Evolutionary conservation across 2,113 vertebrate species (phyloP).

Genomic region (Paedocypris sp.): DNA sequence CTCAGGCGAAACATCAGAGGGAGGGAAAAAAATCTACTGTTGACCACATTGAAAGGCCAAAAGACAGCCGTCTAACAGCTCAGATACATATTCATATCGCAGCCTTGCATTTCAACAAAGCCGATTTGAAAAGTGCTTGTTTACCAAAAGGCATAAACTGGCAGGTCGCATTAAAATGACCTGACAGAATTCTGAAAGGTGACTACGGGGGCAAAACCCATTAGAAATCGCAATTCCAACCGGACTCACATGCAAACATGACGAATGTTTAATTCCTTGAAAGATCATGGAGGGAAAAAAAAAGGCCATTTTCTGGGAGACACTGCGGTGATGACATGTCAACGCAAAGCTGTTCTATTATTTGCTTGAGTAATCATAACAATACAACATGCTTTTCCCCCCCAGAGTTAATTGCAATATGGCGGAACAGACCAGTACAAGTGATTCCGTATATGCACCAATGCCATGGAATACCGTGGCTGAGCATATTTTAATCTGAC

Average conservation of each 20-base stretch:
- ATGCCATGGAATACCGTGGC: background rate
- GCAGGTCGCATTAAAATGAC: conserved; percentile 26
- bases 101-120: conserved; percentile 25
- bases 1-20: conserved; percentile 29
- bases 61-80: conserved; percentile 4
- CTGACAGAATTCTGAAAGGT: conserved; percentile 28
- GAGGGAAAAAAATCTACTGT: conserved; percentile 22
- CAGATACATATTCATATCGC: conserved; percentile 21
- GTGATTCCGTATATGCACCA: conserved; percentile 16
- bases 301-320: conserved; percentile 29
- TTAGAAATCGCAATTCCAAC: conserved; percentile 29
- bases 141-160: conserved; percentile 24
- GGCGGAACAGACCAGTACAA: conserved; percentile 15
- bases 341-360: conserved; percentile 37
- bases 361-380: conserved; percentile 43
- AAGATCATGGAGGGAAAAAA: conserved; percentile 19
- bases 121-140: background rate
- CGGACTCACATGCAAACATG: conserved; percentile 33
- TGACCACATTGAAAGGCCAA: conserved; percentile 32
- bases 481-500: background rate
- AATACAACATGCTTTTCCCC: conserved; percentile 34
- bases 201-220: conserved; percentile 30
- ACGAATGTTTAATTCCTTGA: conserved; percentile 40
- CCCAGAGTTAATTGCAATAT: conserved; percentile 37
- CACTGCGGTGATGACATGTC: conserved; percentile 36